phyloP scores from a whole-genome alignment of 2,113 vertebrate species.

The Pongo pygmaeus region DNA sequence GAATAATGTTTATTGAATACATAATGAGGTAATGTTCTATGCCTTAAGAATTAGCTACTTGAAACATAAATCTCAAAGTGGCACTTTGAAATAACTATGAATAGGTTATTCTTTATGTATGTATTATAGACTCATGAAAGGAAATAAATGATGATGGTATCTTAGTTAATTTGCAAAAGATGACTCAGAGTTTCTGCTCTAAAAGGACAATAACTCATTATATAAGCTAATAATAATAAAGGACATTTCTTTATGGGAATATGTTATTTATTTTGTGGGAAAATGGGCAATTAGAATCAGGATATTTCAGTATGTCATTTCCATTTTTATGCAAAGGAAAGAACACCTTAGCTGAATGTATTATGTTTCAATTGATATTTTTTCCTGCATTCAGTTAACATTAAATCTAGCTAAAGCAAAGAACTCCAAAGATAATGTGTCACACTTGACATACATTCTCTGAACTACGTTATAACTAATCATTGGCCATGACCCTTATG shows the following conservation, averaged over 20 bases:
- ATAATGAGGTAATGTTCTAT: background rate
- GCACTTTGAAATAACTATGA: background rate
- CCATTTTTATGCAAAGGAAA: constrained; percentile 43
- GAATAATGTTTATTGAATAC: background rate
- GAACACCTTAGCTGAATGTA: constrained; percentile 37
- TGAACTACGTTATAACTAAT: constrained; percentile 17
- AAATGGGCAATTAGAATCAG: constrained; percentile 38
- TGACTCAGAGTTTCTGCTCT: background rate
- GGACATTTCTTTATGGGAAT: constrained; percentile 9
- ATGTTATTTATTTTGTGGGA: constrained; percentile 11
- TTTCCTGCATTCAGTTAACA: constrained; percentile 50
- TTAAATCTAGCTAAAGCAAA: constrained; percentile 28
- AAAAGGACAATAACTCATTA: constrained; percentile 12
- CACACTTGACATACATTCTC: constrained; percentile 49
- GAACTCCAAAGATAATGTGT: constrained; percentile 40
- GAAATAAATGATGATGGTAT: background rate
- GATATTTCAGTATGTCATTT: background rate
- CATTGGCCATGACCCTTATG: constrained; percentile 57
- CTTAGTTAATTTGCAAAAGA: constrained; percentile 10
- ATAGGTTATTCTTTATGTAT: background rate
- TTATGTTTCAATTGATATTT: constrained; percentile 48
- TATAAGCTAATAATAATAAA: constrained; percentile 19
- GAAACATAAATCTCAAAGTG: background rate
- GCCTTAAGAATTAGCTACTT: background rate
- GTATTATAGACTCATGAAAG: background rate